Evolutionary conservation across 2,113 vertebrate species (phyloP), one percentile per base, ranked within the genome.

Genomic region (Menidia beryllina): DNA sequence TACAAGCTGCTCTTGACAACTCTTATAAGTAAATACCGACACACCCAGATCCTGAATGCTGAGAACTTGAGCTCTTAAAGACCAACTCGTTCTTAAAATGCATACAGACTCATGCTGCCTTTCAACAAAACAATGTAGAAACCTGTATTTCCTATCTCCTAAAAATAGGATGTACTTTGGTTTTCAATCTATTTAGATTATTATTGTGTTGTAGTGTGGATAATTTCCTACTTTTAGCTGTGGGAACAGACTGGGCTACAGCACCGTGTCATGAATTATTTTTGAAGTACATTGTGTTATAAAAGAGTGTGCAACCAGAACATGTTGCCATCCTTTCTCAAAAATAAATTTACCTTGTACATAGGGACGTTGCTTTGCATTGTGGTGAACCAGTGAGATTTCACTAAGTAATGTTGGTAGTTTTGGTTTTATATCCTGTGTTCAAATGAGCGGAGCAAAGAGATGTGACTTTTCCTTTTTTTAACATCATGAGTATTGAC

Each of bases 1-100:
- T 96, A 30, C 95, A 99, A 82, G 94, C 96, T 15, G 96, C 97
- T 19, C 92, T 99, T 1, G 97, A 99, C 77, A 94, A 85, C 66
- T 92, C 96, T 19, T 99, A 98, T 76, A 97, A 95, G 98, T 99
- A 93, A 87, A 75, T 55, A 67, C 24, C 23, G 23, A 1, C 51
- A 58, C 55, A 43, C 50, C 10, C 49, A 34, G 57, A 8, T 25
- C 45, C 11, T 43, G 54, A 15, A 74, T 9, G 41, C 12, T 7
- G 9, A 5, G 0, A 1, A 56, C 21, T 13, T 23, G 27, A 57
- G 17, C 15, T 19, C 19, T 43, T 12, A 39, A n/a, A 17, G 13
- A 26, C 9, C 11, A 17, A 15, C 41, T 47, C 5, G 12, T 3
- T 13, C 9, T 27, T 30, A 38, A 7, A n/a, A 2, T 13, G 25